Evolutionary conservation across 2,113 vertebrate species (phyloP).

Genomic region (Collichthys lucidus): DNA sequence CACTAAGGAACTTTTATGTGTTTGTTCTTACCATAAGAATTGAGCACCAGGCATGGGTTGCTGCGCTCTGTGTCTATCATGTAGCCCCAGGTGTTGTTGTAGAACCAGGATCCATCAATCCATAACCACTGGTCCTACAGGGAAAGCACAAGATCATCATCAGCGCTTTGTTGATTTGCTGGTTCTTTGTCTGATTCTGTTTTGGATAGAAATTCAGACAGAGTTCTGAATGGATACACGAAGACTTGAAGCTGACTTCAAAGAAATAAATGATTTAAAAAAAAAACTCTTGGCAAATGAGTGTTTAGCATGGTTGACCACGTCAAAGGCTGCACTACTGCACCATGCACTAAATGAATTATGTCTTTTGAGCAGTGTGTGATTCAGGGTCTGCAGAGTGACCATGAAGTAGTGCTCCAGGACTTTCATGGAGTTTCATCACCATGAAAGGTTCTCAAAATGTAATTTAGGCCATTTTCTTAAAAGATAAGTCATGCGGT

Average conservation of each 20-base stretch:
- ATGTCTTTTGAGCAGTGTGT: background rate
- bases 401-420: background rate
- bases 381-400: background rate
- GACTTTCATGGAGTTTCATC: conserved; percentile 18
- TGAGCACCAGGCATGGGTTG: conserved; percentile 14
- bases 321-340: background rate
- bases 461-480: background rate
- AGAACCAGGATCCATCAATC: conserved; percentile 48
- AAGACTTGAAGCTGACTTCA: background rate
- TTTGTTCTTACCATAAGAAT: background rate
- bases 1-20: background rate
- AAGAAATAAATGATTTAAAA: background rate
- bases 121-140: conserved; percentile 34
- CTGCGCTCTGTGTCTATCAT: background rate
- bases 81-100: conserved; percentile 24
- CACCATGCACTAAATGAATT: background rate
- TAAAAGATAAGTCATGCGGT: background rate
- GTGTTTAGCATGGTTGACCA: background rate
- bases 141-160: background rate
- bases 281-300: background rate
- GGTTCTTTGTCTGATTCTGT: background rate
- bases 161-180: background rate
- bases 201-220: background rate
- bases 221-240: background rate
- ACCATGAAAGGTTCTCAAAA: background rate